Evolutionary conservation across 2,797 vertebrate species (phyloP).

Genomic region (Oophaga sylvatica): DNA sequence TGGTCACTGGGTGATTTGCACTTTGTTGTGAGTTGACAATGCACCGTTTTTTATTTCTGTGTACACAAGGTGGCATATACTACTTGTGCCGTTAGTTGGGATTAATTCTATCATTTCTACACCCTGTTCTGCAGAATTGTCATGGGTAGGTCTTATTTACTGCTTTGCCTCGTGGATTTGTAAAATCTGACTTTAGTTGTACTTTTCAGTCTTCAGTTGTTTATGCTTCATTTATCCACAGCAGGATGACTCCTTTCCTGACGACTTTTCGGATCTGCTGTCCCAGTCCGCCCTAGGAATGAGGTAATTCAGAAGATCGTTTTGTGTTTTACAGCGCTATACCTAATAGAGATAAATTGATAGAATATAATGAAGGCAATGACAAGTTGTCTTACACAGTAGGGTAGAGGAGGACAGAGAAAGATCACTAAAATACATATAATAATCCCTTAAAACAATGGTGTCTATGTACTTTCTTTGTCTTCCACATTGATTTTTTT

Average conservation of each 20-base stretch:
- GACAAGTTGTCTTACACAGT: background rate
- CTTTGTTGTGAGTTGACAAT: background rate
- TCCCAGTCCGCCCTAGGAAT: conserved; percentile 2
- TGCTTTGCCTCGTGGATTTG: background rate
- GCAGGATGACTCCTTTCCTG: conserved; percentile 7
- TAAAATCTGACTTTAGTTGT: background rate
- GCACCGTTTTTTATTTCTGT: background rate
- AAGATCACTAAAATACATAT: background rate
- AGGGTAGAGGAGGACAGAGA: background rate
- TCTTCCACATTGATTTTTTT: background rate
- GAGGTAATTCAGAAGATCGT: conserved; percentile 53
- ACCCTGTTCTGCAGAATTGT: background rate
- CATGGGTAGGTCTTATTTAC: no score
- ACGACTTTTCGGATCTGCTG: conserved; percentile 7
- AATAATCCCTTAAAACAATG: background rate
- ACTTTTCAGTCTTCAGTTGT: background rate
- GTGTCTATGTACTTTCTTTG: background rate
- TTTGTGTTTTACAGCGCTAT: background rate
- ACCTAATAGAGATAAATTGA: conserved; percentile 21
- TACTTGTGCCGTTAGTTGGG: no score
- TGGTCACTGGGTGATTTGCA: conserved; percentile 1
- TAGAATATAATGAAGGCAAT: conserved; percentile 4
- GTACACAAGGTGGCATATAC: no score
- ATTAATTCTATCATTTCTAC: background rate
- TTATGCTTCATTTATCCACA: conserved; percentile 38